phyloP scores from a whole-genome alignment of 2,797 vertebrate species.

The Chaetophractus vellerosus region DNA sequence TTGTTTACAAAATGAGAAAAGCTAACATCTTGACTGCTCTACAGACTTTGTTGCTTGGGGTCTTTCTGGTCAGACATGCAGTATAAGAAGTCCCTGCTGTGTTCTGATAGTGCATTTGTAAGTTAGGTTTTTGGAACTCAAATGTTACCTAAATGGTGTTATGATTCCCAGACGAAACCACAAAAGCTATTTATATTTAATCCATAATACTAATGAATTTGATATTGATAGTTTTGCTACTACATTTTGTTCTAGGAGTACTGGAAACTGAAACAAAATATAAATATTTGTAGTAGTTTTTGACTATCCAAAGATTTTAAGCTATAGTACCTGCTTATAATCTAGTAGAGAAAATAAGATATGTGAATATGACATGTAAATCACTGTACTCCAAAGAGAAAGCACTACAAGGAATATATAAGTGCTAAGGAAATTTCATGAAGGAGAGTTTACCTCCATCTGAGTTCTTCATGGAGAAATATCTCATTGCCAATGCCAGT shows the following conservation, averaged over 20 bases:
- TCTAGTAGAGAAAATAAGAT: neutral
- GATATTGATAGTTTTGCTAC: neutral
- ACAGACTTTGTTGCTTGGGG: neutral
- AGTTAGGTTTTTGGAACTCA: slow-evolving; percentile 6
- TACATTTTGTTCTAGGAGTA: neutral
- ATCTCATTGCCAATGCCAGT: neutral
- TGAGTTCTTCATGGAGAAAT: neutral
- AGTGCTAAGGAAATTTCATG: neutral
- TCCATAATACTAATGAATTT: neutral
- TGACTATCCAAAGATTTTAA: neutral
- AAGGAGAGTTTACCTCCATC: neutral
- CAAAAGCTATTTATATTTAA: neutral
- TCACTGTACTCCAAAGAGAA: neutral
- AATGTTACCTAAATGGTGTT: neutral
- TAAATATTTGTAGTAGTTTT: neutral
- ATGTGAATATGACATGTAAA: neutral
- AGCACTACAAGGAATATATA: neutral
- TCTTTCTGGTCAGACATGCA: neutral
- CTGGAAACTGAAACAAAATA: neutral
- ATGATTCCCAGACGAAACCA: neutral
- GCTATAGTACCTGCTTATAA: neutral
- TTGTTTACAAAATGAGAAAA: neutral
- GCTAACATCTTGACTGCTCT: neutral
- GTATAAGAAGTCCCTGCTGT: neutral
- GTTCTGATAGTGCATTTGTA: neutral